phyloP scores from a whole-genome alignment of 2,888 invertebrate species.

The Plagiodera versicolora region DNA sequence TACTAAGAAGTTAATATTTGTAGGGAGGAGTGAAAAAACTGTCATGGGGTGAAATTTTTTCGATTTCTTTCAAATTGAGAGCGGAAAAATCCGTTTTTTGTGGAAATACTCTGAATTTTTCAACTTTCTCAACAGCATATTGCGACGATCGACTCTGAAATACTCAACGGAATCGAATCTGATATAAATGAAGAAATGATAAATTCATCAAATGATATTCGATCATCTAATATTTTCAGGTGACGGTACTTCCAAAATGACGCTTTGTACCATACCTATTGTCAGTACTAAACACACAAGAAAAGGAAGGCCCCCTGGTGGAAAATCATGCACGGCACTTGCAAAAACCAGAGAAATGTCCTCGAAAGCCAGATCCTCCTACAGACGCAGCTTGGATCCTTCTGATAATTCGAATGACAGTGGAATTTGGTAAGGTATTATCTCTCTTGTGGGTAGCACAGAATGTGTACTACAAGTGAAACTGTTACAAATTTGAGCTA shows the following conservation, averaged over 20 bases:
- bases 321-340: constrained; percentile 50
- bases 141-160: no score
- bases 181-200: not conserved
- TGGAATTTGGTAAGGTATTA: constrained; percentile 66
- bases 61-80: no score
- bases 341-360: constrained; percentile 48
- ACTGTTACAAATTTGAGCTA: no score
- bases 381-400: constrained; percentile 58
- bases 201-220: not conserved
- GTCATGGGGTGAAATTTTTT: no score
- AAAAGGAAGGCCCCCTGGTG: constrained; percentile 63
- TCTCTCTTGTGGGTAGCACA: no score
- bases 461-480: no score
- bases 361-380: constrained; percentile 50
- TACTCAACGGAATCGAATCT: no score
- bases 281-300: constrained; percentile 69
- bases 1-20: no score
- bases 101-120: no score
- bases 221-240: constrained; percentile 40
- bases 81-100: no score
- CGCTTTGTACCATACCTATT: constrained; percentile 69
- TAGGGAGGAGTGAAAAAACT: no score
- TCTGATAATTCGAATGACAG: constrained; percentile 91
- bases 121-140: no score
- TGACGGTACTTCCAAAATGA: constrained; percentile 66